Evolutionary conservation across 2,113 vertebrate genomes (phyloP).

Genomic region (Microcebus ravelobensis): DNA sequence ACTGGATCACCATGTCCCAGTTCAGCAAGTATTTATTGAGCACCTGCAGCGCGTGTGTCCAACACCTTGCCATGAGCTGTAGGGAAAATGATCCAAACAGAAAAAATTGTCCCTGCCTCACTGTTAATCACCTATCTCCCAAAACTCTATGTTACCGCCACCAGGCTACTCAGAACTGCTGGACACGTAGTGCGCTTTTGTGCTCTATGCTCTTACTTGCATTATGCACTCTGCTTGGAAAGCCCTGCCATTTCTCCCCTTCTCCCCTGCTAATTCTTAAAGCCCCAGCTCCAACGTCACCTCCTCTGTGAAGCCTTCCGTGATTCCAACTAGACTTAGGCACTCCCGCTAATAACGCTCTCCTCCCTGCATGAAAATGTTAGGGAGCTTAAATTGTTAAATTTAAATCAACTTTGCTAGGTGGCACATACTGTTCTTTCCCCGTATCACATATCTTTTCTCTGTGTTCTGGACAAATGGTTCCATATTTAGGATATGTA

Average conservation of each 20-base stretch:
- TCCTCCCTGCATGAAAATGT: neutral
- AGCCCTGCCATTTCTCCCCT: conserved; percentile 11
- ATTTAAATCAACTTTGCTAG: conserved; percentile 22
- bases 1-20: neutral
- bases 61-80: neutral
- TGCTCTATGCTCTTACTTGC: neutral
- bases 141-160: neutral
- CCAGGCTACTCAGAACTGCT: conserved; percentile 4
- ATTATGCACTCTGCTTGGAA: conserved; percentile 21
- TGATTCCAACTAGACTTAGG: neutral
- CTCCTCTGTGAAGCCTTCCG: conserved; percentile 47
- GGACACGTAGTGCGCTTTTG: conserved; percentile 21
- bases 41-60: neutral
- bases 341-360: neutral
- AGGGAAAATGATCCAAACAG: neutral
- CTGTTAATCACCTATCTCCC: neutral
- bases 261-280: conserved; percentile 43
- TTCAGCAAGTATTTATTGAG: conserved; percentile 51
- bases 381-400: neutral
- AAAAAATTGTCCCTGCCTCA: neutral
- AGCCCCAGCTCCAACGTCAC: conserved; percentile 23
- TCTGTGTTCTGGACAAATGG: neutral
- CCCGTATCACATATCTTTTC: neutral
- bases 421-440: neutral
- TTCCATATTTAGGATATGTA: neutral